A percentile compares a stretch with the other conserved stretches of the same genome.
phyloP scores from a whole-genome alignment of 2,113 vertebrate genomes.

The Vimba vimba region DNA sequence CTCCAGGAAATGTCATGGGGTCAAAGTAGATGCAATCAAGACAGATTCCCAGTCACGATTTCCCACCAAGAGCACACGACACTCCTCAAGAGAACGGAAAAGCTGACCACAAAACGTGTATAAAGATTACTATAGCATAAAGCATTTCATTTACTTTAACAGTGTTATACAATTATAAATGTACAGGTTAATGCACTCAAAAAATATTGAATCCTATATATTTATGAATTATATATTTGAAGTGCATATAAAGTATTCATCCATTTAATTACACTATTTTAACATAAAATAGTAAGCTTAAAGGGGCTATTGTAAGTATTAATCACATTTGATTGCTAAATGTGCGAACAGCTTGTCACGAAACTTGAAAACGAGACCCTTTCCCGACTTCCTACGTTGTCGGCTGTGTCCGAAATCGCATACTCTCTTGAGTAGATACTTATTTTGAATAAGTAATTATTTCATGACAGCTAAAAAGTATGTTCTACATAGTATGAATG shows the following conservation, averaged over 20 bases:
- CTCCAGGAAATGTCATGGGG: neutral
- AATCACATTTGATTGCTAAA: too few species aligned
- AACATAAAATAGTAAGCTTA: neutral
- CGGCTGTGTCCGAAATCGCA: too few species aligned
- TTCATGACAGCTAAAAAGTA: too few species aligned
- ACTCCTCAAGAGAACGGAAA: neutral
- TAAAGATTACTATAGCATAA: neutral
- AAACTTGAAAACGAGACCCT: too few species aligned
- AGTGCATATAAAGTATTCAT: neutral
- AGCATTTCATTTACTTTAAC: neutral
- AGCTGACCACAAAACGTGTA: neutral
- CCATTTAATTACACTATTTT: neutral
- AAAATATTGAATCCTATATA: neutral
- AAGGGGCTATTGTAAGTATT: too few species aligned
- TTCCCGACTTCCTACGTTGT: too few species aligned
- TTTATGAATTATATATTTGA: neutral
- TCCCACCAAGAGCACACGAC: neutral
- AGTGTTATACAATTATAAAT: neutral
- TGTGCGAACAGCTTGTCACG: too few species aligned
- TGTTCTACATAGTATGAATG: too few species aligned
- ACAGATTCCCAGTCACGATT: slow-evolving; percentile 25
- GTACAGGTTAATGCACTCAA: neutral
- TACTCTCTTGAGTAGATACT: too few species aligned
- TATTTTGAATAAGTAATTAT: too few species aligned
- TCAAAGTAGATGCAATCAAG: slow-evolving; percentile 45